Conservation (phyloP, 2,797 vertebrate species). For the Alauda arvensis region DNA sequence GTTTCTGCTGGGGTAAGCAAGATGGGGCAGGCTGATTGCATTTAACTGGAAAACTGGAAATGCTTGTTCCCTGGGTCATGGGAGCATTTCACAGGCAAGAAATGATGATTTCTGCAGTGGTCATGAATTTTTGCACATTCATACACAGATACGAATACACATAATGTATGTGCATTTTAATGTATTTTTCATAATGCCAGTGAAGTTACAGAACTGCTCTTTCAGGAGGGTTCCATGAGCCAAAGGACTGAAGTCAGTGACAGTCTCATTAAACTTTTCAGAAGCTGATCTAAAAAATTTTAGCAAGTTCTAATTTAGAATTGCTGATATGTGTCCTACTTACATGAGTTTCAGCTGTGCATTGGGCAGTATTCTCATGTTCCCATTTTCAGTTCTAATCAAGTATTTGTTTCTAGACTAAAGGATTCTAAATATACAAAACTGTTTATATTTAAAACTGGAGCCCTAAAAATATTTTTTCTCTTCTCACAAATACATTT, state of each 20-base stretch:
- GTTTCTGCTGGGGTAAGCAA: neutral
- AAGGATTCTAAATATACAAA: neutral
- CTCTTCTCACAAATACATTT: neutral
- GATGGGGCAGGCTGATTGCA: neutral
- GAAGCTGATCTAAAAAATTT: neutral
- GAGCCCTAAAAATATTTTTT: neutral
- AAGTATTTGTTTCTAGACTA: neutral
- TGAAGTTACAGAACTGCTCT: neutral
- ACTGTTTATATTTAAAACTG: neutral
- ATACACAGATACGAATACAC: neutral
- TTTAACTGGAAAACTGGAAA: neutral
- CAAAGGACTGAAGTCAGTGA: neutral
- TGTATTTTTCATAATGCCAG: neutral
- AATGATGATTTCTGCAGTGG: neutral
- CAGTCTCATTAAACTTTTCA: neutral
- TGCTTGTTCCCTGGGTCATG: neutral
- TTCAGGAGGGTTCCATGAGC: neutral
- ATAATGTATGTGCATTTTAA: neutral
- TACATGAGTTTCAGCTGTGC: neutral
- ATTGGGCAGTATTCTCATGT: neutral
- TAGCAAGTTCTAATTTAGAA: neutral
- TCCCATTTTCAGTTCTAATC: neutral
- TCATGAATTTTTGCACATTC: neutral
- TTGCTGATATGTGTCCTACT: neutral
- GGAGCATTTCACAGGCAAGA: neutral